Conservation (phyloP, 2,888 invertebrate genomes). For the Tetranychus truncatus region DNA sequence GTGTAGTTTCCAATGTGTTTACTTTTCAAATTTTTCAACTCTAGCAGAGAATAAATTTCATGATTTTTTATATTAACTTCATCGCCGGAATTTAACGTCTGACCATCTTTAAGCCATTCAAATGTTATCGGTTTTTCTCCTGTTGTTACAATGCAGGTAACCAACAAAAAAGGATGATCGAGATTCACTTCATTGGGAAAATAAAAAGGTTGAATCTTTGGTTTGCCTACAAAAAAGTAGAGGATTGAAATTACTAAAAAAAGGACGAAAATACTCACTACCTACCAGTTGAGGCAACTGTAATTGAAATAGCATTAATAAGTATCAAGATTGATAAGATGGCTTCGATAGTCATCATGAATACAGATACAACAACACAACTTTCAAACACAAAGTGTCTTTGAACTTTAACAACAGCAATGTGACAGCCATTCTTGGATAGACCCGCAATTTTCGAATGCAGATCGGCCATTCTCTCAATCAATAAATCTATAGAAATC, state of each 20-base stretch:
- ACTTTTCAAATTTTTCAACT: slow-evolving; percentile 18
- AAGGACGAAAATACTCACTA: background rate
- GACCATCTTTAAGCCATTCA: slow-evolving; percentile 11
- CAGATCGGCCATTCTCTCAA: background rate
- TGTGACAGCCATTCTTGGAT: background rate
- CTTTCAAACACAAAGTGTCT: background rate
- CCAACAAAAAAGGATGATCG: background rate
- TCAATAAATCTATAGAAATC: too few relatives aligned
- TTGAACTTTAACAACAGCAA: background rate
- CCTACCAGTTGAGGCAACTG: background rate
- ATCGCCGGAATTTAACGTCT: background rate
- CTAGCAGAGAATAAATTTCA: slow-evolving; percentile 12
- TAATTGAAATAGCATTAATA: background rate
- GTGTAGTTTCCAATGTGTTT: slow-evolving; percentile 24
- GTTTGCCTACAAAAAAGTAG: background rate
- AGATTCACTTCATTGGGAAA: background rate
- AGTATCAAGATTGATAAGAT: too few relatives aligned
- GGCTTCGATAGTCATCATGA: too few relatives aligned
- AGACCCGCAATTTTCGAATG: background rate
- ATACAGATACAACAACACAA: background rate
- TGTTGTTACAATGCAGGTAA: background rate
- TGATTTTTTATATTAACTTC: background rate
- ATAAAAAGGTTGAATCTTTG: background rate
- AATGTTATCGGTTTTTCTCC: background rate
- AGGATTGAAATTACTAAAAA: background rate